Evolutionary conservation across 2,888 invertebrate species (phyloP), one percentile per base, ranked within the genome.

Genomic region (Eristalis pertinax): DNA sequence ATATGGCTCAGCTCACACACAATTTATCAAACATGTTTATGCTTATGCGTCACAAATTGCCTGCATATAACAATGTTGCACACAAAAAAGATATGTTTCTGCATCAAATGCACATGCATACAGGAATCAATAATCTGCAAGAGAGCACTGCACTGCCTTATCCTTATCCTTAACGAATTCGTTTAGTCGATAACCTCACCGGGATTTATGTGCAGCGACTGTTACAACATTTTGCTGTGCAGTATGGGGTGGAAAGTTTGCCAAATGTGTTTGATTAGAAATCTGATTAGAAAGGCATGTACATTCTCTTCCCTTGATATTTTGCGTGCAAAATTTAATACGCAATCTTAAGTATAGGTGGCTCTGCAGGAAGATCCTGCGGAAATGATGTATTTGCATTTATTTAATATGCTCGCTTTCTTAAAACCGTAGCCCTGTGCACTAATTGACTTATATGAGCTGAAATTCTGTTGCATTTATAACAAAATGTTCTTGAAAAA

Each of bases 71-170:
- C 32, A 56, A 22, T 69, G 56, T 32, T 50, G 50, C 56, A 26
- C 68, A 32, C 50, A 5, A 19, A 5, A 13, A 35, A 24, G n/a
- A n/a, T n/a, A 60, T 69, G 56, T 35, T 69, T 35, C 26, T 1
- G 32, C 26, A 56, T 22, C 56, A 29, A 69, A 4, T 22, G n/a
- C 43, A 43, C 7, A 43, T 7, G 7, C 29, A 2, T 29, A 13
- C 15, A 29, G 26, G 15, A 19, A 29, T 26, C 7, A 10, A 32
- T 70, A 7, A 35, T 35, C 10, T 63, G 72, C 73, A 73, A 64
- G 63, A 73, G 13, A 32, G 19, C n/a, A 63, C n/a, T 11, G 60
- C 80, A 69, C 81, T 81, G 38, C 81, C 63, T 81, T 81, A 81
- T 35, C 81, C 8, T 63, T 38, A 4, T 19, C 19, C 50, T 50